These are phyloP conservation scores for Galerucella calmariensis DNA, from an alignment of 2,888 invertebrate species.

Conservation along the genomic window DNA sequence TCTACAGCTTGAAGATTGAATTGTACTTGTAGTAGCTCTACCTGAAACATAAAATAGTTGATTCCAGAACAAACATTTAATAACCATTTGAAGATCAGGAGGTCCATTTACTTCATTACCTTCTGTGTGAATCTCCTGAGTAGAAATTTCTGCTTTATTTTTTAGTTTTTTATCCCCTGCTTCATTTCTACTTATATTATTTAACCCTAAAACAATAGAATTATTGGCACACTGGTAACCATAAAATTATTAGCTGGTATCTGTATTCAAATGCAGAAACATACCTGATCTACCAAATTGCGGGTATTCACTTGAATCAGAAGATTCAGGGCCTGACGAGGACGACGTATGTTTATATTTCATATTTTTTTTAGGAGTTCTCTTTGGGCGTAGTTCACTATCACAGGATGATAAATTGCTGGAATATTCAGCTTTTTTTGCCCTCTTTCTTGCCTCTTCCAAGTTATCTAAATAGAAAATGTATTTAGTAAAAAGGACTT, in stretches of 20 bases:
- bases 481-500: not conserved
- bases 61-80: too few species aligned
- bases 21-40: too few species aligned
- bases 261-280: not conserved
- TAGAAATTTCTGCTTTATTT: too few species aligned
- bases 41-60: too few species aligned
- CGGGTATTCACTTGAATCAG: not conserved
- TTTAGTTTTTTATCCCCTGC: not conserved
- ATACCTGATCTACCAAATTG: conserved; percentile 1
- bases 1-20: too few species aligned
- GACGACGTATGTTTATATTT: conserved; percentile 3
- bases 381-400: not conserved
- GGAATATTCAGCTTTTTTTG: conserved; percentile 2
- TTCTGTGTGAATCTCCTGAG: too few species aligned
- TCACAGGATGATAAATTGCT: conserved; percentile 5
- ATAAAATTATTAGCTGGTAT: not conserved
- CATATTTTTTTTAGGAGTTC: not conserved
- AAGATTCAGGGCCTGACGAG: not conserved
- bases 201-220: not conserved
- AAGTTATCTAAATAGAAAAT: not conserved
- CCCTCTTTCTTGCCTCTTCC: not conserved
- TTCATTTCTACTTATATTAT: not conserved
- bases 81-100: too few species aligned
- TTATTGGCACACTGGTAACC: conserved; percentile 1
- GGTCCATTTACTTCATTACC: too few species aligned